Conservation (phyloP, 1,140 invertebrate genomes). For the Cydia splendana region DNA sequence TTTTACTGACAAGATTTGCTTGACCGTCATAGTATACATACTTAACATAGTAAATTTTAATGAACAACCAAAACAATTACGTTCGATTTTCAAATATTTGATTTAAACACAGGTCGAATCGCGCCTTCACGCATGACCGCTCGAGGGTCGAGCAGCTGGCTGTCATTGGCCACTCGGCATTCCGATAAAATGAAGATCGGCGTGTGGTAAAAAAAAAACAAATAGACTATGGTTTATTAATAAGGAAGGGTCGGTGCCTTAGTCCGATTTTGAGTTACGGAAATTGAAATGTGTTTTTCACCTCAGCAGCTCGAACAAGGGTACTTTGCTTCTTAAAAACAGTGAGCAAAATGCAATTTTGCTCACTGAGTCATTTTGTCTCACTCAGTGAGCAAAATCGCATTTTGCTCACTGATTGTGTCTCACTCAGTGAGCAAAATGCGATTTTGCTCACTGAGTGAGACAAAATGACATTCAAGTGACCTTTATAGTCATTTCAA, state of each 20-base stretch:
- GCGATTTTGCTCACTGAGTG: too few species aligned
- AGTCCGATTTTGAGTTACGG: not conserved
- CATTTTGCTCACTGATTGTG: too few species aligned
- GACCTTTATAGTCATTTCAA: too few species aligned
- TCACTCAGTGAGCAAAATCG: too few species aligned
- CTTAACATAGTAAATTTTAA: not conserved
- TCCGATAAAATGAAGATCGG: slow-evolving; percentile 30
- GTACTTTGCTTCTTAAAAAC: too few species aligned
- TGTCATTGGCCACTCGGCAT: slow-evolving; percentile 27
- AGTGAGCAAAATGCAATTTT: too few species aligned
- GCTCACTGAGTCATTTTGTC: too few species aligned
- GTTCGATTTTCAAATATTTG: slow-evolving; percentile 31
- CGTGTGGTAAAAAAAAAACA: not conserved
- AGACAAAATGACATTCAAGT: too few species aligned
- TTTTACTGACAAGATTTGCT: too few species aligned
- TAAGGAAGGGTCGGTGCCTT: slow-evolving; percentile 14
- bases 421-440: too few species aligned
- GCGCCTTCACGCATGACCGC: slow-evolving; percentile 20
- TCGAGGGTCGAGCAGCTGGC: slow-evolving; percentile 5
- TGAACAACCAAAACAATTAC: slow-evolving; percentile 12
- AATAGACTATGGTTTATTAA: slow-evolving; percentile 12
- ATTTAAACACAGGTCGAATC: slow-evolving; percentile 28
- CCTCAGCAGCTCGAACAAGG: too few species aligned
- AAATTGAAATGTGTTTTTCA: not conserved
- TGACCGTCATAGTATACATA: too few species aligned